Conservation (phyloP, 1,140 invertebrate genomes). For the Eubasilissa regina region DNA sequence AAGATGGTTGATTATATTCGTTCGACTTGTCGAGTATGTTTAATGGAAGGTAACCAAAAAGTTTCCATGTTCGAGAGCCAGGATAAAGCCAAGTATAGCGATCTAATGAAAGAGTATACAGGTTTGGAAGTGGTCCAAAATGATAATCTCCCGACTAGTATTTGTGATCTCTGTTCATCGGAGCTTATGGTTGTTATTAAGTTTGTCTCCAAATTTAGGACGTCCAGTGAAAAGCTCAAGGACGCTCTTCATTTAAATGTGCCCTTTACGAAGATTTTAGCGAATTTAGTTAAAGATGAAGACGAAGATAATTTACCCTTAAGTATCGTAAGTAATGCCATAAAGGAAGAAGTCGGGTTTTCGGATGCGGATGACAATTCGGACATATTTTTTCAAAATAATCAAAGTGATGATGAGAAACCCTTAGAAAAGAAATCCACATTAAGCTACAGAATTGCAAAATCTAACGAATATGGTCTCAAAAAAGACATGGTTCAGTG, state of each 20-base stretch:
- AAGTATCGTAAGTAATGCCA: slow-evolving; percentile 12
- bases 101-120: slow-evolving; percentile 45
- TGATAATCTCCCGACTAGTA: slow-evolving; percentile 34
- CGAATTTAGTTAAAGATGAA: slow-evolving; percentile 31
- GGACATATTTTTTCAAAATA: slow-evolving; percentile 20
- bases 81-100: slow-evolving; percentile 31
- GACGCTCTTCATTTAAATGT: slow-evolving; percentile 14
- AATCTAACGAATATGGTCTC: slow-evolving; percentile 22
- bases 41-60: slow-evolving; percentile 33
- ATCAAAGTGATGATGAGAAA: slow-evolving; percentile 22
- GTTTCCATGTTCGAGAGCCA: slow-evolving; percentile 39
- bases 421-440: neutral
- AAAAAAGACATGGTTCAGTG: slow-evolving; percentile 44
- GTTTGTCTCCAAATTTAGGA: slow-evolving; percentile 42
- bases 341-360: slow-evolving; percentile 21
- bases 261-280: neutral
- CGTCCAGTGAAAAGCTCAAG: slow-evolving; percentile 22
- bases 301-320: slow-evolving; percentile 28
- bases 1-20: slow-evolving; percentile 40
- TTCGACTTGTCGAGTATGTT: slow-evolving; percentile 49
- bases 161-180: slow-evolving; percentile 40
- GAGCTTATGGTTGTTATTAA: slow-evolving; percentile 34
- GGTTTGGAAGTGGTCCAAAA: slow-evolving; percentile 31
- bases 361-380: slow-evolving; percentile 10
- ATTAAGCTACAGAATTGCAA: slow-evolving; percentile 22